Conservation (phyloP, 2,888 invertebrate genomes). For the Palloptera scutellata region DNA sequence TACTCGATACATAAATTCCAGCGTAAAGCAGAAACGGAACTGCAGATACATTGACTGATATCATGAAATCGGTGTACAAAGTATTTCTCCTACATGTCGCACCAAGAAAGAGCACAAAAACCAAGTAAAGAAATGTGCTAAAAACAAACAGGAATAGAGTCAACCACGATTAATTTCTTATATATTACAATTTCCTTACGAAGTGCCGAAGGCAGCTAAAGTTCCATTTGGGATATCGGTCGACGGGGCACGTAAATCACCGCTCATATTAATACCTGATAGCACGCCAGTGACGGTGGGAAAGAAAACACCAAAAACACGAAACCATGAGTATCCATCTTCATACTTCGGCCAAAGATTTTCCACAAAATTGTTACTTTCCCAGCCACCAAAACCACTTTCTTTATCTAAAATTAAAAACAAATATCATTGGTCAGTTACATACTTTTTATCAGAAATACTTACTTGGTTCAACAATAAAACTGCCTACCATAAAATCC, state of each 20-base stretch:
- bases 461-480: conserved; percentile 77
- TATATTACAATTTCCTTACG: conserved; percentile 67
- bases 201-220: conserved; percentile 88
- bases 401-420: conserved; percentile 64
- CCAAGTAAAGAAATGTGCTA: conserved; percentile 86
- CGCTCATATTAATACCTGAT: conserved; percentile 98
- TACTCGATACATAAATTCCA: conserved; percentile 94
- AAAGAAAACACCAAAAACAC: conserved; percentile 96
- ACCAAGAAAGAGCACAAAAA: conserved; percentile 89
- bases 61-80: conserved; percentile 84
- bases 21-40: conserved; percentile 83
- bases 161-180: neutral
- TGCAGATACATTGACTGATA: conserved; percentile 90
- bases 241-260: conserved; percentile 90
- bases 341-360: conserved; percentile 84
- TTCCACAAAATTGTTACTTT: conserved; percentile 77
- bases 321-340: conserved; percentile 89
- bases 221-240: conserved; percentile 95
- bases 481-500: conserved; percentile 94
- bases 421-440: neutral
- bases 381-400: conserved; percentile 87
- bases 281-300: conserved; percentile 96
- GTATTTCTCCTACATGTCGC: conserved; percentile 80
- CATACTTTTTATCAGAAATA: neutral
- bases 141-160: conserved; percentile 44